Evolutionary conservation across 2,888 invertebrate species (phyloP).

Genomic region (Digitonthophagus gazella): DNA sequence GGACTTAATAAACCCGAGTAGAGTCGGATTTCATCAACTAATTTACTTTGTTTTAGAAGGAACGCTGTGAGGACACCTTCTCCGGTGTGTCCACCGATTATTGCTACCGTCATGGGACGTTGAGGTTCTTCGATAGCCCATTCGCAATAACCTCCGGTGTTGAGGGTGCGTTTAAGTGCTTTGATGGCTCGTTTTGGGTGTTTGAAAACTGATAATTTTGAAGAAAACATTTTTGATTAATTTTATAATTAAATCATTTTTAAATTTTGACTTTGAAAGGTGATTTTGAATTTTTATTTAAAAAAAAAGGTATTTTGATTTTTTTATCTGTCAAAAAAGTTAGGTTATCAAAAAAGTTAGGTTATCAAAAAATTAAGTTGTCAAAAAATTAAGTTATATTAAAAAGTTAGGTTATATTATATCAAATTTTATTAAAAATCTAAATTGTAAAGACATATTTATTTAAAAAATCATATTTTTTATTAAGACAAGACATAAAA

Average conservation of each 20-base stretch:
- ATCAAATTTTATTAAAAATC: no score
- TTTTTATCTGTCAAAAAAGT: no score
- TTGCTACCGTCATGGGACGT: constrained; percentile 28
- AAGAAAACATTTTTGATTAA: constrained; percentile 15
- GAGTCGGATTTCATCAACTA: constrained; percentile 43
- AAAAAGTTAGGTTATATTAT: no score
- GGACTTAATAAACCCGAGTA: constrained; percentile 40
- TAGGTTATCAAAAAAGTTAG: no score
- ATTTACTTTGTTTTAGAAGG: constrained; percentile 42
- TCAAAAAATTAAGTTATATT: no score
- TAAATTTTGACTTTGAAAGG: not conserved
- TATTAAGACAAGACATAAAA: no score
- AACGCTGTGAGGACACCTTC: constrained; percentile 36
- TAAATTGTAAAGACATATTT: not conserved
- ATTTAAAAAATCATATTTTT: no score
- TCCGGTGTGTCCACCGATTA: constrained; percentile 31
- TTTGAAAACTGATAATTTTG: constrained; percentile 20
- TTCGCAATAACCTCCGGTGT: constrained; percentile 7
- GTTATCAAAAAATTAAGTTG: no score
- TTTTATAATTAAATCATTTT: not conserved
- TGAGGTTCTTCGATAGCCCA: not conserved
- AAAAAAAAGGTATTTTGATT: no score
- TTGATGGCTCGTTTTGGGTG: not conserved
- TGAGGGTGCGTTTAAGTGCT: not conserved
- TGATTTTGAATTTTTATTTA: not conserved